Conservation (phyloP, 2,797 vertebrate genomes). For the Petrocephalus schoutedeni region DNA sequence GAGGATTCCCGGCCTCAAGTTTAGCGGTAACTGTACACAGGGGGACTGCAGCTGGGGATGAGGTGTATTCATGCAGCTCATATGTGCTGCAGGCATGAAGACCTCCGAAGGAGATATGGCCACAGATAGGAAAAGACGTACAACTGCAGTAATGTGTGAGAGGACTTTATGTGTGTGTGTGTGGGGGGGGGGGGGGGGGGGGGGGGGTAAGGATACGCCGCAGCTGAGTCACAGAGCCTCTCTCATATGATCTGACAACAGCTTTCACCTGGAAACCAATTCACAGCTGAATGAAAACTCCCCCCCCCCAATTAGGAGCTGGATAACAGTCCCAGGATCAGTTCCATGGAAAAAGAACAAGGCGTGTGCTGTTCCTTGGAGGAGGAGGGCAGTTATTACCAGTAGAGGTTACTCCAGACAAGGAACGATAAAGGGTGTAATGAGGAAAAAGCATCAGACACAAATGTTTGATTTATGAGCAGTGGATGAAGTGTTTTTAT, state of each 20-base stretch:
- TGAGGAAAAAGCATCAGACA: slow-evolving; percentile 3
- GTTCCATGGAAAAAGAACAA: background rate
- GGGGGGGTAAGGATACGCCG: background rate
- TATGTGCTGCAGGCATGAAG: background rate
- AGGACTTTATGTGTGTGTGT: background rate
- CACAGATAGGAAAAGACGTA: background rate
- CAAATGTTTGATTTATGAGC: slow-evolving; percentile 12
- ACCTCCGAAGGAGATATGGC: background rate
- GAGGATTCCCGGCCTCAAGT: slow-evolving; percentile 31
- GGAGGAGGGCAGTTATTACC: background rate
- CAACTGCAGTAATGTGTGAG: background rate
- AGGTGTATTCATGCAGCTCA: background rate
- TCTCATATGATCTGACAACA: slow-evolving; percentile 41
- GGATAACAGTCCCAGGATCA: slow-evolving; percentile 31
- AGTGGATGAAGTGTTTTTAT: background rate
- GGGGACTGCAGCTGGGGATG: background rate
- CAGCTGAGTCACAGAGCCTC: background rate
- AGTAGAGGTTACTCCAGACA: background rate
- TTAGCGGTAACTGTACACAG: slow-evolving; percentile 1
- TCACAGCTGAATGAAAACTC: slow-evolving; percentile 34
- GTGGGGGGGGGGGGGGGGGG: slow-evolving; percentile 4
- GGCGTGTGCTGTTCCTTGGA: background rate
- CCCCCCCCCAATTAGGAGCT: slow-evolving; percentile 47
- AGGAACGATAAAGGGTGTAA: slow-evolving; percentile 1
- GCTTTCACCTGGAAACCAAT: slow-evolving; percentile 37